Conservation (phyloP, 2,797 vertebrate genomes). For the Atherinosoma microstoma region DNA sequence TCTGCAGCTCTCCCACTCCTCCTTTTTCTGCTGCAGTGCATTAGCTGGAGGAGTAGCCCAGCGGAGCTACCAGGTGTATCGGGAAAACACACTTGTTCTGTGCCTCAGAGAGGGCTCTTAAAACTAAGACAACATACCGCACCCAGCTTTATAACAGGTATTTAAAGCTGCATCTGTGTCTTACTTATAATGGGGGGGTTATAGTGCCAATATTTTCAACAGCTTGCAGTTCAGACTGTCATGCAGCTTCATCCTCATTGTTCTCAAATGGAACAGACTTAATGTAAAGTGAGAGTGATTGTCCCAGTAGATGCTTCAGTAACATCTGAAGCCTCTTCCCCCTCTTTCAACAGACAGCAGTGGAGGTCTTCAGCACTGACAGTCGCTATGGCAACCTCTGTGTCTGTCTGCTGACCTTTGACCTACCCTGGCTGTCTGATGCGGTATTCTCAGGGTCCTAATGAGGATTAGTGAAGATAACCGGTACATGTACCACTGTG, state of each 20-base stretch:
- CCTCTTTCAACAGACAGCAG: slow-evolving; percentile 40
- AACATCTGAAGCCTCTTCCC: slow-evolving; percentile 44
- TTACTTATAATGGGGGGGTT: background rate
- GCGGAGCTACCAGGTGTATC: slow-evolving; percentile 62
- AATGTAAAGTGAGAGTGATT: slow-evolving; percentile 61
- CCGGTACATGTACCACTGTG: slow-evolving; percentile 30
- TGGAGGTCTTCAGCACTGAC: slow-evolving; percentile 54
- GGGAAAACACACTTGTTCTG: slow-evolving; percentile 46
- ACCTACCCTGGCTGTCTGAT: slow-evolving; percentile 66
- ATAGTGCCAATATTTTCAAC: background rate
- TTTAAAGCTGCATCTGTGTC: slow-evolving; percentile 31
- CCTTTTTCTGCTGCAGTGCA: slow-evolving; percentile 43
- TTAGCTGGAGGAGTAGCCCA: slow-evolving; percentile 50
- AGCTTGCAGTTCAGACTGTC: background rate
- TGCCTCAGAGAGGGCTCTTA: slow-evolving; percentile 24
- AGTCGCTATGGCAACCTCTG: slow-evolving; percentile 71
- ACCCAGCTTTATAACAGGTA: slow-evolving; percentile 22
- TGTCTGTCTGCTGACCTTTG: slow-evolving; percentile 75
- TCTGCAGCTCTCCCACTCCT: slow-evolving; percentile 31
- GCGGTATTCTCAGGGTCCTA: slow-evolving; percentile 67
- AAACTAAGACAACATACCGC: slow-evolving; percentile 33
- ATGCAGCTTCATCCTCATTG: slow-evolving; percentile 21
- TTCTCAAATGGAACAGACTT: slow-evolving; percentile 45
- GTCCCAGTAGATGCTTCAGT: slow-evolving; percentile 56
- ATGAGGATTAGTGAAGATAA: slow-evolving; percentile 79